Base-by-base conservation (phyloP, 2,888 invertebrate genomes). In the Netelia melanura region DNA sequence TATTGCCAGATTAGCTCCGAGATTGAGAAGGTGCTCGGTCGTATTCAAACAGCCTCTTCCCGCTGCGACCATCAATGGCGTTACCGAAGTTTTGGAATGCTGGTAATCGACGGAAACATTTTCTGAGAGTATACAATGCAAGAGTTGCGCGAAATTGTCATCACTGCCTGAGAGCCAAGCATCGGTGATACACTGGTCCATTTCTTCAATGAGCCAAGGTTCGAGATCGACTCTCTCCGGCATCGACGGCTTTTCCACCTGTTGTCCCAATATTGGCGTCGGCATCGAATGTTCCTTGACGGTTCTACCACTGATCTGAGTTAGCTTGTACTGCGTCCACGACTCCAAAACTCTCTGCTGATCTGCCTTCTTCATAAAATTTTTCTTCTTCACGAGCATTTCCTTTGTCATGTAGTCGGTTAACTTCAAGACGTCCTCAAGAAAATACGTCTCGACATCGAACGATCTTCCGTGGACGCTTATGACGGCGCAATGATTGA, bases 61-160 rank as follows among this genome's bases (percentile, higher is more conserved):
- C 11, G 97, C 96, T 72, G 98, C 97, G 0, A 97, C 96, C 96
- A 98, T 98, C 88, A 98, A 95, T 0, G 97, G 95, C 14, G 97
- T 96, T 83, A 95, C 95, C 11, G 95, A 95, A 1, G 95, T 96
- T 81, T 94, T 93, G 0, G 96, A 95, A 92, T 97, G 97, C 87
- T 95, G 95, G 92, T 96, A 96, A 93, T 97, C 96, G 72, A 97
- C 96, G 8, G 96, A 96, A 84, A 97, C 96, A 88, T 97, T 97
- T 93, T 98, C 98, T 79, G 96, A 96, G 85, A 97, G 94, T 91
- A 98, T 96, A 91, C 97, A 95, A 94, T 97, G 96, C 89, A 97
- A 94, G 86, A 98, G 95, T 93, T 97, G 96, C 58, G 96, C 95
- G 93, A 97, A 97, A 88, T 96, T 95, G 90, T 96, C 96, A 92